Percentiles rank a stretch among this genome's conserved stretches.
Evolutionary conservation across 2,888 invertebrate genomes (phyloP).

Genomic region (Synanthedon tipuliformis): DNA sequence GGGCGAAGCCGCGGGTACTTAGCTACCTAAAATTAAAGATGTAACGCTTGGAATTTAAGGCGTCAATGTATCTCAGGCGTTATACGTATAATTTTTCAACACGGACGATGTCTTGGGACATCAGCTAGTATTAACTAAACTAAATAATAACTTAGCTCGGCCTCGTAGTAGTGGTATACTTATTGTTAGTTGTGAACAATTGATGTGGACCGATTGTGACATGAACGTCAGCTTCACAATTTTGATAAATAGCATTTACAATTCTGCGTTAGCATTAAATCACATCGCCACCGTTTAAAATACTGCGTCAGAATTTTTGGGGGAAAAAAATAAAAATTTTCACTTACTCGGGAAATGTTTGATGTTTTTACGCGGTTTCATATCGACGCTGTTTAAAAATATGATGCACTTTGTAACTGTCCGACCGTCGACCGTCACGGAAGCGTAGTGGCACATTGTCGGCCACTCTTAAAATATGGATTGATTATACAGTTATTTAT

Average conservation of each 20-base stretch:
- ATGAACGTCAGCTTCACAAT: conserved; percentile 33
- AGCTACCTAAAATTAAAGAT: too few species aligned
- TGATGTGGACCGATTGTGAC: conserved; percentile 26
- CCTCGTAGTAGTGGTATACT: too few species aligned
- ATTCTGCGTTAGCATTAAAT: conserved; percentile 48
- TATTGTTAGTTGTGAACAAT: conserved; percentile 11
- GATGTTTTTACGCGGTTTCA: conserved; percentile 49
- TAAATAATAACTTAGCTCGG: too few species aligned
- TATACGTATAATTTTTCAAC: too few species aligned
- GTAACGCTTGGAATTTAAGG: too few species aligned
- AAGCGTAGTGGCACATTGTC: conserved; percentile 14
- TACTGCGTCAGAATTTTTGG: conserved; percentile 40
- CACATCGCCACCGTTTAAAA: conserved; percentile 44
- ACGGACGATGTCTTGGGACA: too few species aligned
- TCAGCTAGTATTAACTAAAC: too few species aligned
- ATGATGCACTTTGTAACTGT: conserved; percentile 32
- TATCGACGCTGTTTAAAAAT: conserved; percentile 36
- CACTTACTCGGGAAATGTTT: conserved; percentile 42
- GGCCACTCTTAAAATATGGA: conserved; percentile 7
- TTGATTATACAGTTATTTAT: not conserved
- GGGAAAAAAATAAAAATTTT: conserved; percentile 43
- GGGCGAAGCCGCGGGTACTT: too few species aligned
- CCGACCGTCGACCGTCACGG: conserved; percentile 18
- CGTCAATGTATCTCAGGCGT: too few species aligned
- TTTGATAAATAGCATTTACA: conserved; percentile 44